Conservation (phyloP, 2,888 invertebrate species). For the Lagria hirta region DNA sequence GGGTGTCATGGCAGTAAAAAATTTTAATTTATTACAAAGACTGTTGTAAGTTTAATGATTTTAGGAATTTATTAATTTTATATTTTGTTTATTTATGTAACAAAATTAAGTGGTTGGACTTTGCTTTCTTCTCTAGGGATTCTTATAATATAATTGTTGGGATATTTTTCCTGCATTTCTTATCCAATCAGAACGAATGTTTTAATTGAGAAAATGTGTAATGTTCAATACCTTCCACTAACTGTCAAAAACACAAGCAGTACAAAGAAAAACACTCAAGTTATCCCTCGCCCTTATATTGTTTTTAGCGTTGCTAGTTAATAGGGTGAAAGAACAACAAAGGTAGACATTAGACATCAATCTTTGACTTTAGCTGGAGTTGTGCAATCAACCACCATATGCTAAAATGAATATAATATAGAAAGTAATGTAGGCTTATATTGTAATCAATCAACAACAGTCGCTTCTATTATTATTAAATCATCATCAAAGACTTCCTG, state of each 20-base stretch:
- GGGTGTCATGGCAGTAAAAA: no score
- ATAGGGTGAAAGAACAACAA: constrained; percentile 5
- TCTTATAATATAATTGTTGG: no score
- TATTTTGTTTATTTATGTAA: no score
- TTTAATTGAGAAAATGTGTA: constrained; percentile 19
- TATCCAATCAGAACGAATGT: no score
- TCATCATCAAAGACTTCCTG: constrained; percentile 8
- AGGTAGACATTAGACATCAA: constrained; percentile 2
- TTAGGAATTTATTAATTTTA: no score
- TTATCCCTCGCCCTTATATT: constrained; percentile 13
- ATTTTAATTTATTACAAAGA: no score
- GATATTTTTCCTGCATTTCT: no score
- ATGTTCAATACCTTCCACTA: constrained; percentile 12
- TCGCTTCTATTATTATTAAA: constrained; percentile 9
- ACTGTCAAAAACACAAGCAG: constrained; percentile 12
- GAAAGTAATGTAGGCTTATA: constrained; percentile 15
- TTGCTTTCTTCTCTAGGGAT: no score
- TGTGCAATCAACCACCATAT: constrained; percentile 12
- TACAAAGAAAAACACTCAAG: constrained; percentile 22
- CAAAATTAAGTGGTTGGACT: no score
- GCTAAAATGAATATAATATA: constrained; percentile 10
- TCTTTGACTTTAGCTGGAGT: background rate
- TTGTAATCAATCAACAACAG: constrained; percentile 14
- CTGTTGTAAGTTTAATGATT: no score
- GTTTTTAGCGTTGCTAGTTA: constrained; percentile 12